These are phyloP conservation scores for Caranx melampygus DNA, from an alignment of 2,113 vertebrate genomes.

Conservation along the genomic window DNA sequence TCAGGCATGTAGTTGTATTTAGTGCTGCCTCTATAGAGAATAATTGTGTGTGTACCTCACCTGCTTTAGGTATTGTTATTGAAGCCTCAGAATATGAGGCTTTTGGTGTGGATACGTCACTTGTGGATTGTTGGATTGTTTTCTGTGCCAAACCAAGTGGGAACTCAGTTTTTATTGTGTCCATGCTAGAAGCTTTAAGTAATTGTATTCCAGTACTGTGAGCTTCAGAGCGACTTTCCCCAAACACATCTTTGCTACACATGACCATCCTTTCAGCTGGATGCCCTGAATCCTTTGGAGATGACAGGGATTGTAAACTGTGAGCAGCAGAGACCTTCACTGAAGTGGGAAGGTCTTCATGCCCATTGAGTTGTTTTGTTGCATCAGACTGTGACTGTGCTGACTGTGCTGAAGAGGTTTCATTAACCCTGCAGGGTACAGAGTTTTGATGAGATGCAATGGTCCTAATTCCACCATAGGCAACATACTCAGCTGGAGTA, in stretches of 20 bases:
- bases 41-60: conserved; percentile 70
- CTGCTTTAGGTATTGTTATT: conserved; percentile 72
- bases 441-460: conserved; percentile 44
- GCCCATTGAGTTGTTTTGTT: conserved; percentile 51
- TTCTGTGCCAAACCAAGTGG: conserved; percentile 64
- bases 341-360: conserved; percentile 26
- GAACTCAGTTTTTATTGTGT: conserved; percentile 65
- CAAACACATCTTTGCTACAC: conserved; percentile 45
- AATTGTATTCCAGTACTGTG: conserved; percentile 56
- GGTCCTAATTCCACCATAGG: conserved; percentile 79
- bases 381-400: conserved; percentile 37
- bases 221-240: conserved; percentile 56
- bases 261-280: conserved; percentile 35
- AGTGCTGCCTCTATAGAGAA: conserved; percentile 47
- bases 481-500: conserved; percentile 79
- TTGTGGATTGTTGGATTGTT: conserved; percentile 67
- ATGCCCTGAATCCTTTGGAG: conserved; percentile 44
- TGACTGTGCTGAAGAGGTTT: conserved; percentile 29
- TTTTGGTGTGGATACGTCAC: conserved; percentile 67
- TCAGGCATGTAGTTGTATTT: conserved; percentile 41
- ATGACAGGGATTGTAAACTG: conserved; percentile 24
- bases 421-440: conserved; percentile 18
- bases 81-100: conserved; percentile 69
- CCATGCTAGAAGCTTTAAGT: conserved; percentile 53
- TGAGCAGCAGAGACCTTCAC: conserved; percentile 31